These are phyloP conservation scores for Polia nebulosa DNA, from an alignment of 2,888 invertebrate genomes.

Conservation along the genomic window DNA sequence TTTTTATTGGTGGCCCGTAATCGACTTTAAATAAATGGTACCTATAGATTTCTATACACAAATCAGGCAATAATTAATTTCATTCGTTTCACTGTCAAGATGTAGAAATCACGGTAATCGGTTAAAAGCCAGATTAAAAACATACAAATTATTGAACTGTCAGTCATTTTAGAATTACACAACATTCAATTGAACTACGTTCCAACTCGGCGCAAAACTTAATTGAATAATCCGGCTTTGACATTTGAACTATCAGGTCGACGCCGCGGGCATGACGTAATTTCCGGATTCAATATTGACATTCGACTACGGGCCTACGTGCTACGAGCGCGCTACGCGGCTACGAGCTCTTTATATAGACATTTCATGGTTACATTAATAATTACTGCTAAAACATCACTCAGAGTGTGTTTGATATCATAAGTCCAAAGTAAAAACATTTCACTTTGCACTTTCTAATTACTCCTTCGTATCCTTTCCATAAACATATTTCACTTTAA, in stretches of 20 bases:
- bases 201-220: not conserved
- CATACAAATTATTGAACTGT: not conserved
- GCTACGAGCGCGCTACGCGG: not conserved
- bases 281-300: conserved; percentile 4
- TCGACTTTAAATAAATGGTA: too few species aligned
- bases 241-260: not conserved
- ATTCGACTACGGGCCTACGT: not conserved
- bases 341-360: not conserved
- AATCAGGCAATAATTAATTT: too few species aligned
- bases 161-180: not conserved
- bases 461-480: not conserved
- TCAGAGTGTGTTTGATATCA: not conserved
- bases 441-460: conserved; percentile 3
- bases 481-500: conserved; percentile 13
- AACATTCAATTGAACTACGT: not conserved
- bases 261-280: not conserved
- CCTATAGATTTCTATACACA: too few species aligned
- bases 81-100: too few species aligned
- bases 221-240: not conserved
- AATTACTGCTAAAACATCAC: not conserved
- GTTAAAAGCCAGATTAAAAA: too few species aligned
- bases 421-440: conserved; percentile 3
- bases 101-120: too few species aligned
- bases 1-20: too few species aligned
- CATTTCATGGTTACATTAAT: not conserved